Conservation (phyloP, 2,888 invertebrate genomes). For the Harmothoe impar region DNA sequence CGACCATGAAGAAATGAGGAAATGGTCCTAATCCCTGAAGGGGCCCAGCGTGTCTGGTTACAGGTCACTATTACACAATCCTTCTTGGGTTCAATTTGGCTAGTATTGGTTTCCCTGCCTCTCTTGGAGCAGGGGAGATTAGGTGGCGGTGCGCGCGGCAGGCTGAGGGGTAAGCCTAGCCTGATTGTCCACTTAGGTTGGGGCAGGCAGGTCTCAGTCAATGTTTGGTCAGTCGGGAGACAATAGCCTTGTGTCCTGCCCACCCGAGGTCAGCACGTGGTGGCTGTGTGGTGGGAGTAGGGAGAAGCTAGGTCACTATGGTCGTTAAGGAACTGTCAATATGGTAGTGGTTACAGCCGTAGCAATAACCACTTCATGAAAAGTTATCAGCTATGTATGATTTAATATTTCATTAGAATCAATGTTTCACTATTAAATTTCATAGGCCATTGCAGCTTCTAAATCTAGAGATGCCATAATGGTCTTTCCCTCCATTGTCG, state of each 20-base stretch:
- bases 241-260: background rate
- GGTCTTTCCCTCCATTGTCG: too few species aligned
- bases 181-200: slow-evolving; percentile 36
- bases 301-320: background rate
- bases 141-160: background rate
- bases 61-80: slow-evolving; percentile 33
- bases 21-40: slow-evolving; percentile 17
- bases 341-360: too few species aligned
- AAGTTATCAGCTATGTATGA: too few species aligned
- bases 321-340: background rate
- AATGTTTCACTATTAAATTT: too few species aligned
- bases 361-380: too few species aligned
- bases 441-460: too few species aligned
- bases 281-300: background rate
- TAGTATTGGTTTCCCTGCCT: background rate
- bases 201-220: background rate
- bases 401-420: too few species aligned
- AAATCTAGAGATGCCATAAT: too few species aligned
- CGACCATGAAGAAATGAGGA: background rate
- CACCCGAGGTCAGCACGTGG: background rate
- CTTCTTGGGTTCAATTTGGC: slow-evolving; percentile 28
- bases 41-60: background rate
- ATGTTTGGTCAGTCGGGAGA: slow-evolving; percentile 30
- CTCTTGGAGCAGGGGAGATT: slow-evolving; percentile 30
- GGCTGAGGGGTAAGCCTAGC: slow-evolving; percentile 36